phyloP scores from a whole-genome alignment of 1,140 invertebrate genomes.

The Theocolax elegans region DNA sequence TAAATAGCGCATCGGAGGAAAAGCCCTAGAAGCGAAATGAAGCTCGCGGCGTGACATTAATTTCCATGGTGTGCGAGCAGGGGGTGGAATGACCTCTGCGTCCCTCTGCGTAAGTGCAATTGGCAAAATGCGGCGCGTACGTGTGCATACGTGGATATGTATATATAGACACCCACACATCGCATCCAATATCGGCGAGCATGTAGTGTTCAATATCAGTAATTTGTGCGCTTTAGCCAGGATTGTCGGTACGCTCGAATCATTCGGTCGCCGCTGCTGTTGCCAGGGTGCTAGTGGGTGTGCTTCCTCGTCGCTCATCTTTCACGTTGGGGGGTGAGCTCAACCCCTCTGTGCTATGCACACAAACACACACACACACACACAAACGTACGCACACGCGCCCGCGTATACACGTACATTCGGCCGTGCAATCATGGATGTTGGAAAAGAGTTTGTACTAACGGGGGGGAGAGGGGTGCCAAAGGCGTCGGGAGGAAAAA shows the following conservation, averaged over 20 bases:
- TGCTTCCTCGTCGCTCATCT: background rate
- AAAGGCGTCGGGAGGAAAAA: conserved; percentile 42
- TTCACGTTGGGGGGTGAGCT: too few relatives aligned
- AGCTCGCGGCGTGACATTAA: conserved; percentile 38
- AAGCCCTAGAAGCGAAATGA: background rate
- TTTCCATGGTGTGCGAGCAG: conserved; percentile 24
- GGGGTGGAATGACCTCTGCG: conserved; percentile 16
- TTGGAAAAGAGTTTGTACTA: conserved; percentile 41
- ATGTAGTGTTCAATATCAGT: conserved; percentile 49
- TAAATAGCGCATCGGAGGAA: conserved; percentile 23
- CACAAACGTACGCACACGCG: conserved; percentile 28
- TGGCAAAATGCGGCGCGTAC: conserved; percentile 29
- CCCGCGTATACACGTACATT: too few relatives aligned
- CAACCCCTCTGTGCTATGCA: too few relatives aligned
- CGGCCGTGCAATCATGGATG: conserved; percentile 65
- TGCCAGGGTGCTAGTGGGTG: too few relatives aligned
- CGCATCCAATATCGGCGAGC: background rate
- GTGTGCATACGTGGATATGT: background rate
- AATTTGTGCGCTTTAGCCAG: conserved; percentile 41
- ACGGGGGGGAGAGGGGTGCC: conserved; percentile 46
- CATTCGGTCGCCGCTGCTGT: too few relatives aligned
- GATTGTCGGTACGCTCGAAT: conserved; percentile 31
- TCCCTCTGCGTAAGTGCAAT: background rate
- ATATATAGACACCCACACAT: background rate
- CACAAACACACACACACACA: too few relatives aligned